These are phyloP conservation scores for Mylabris phalerata DNA, from an alignment of 1,140 invertebrate species.

Conservation along the genomic window DNA sequence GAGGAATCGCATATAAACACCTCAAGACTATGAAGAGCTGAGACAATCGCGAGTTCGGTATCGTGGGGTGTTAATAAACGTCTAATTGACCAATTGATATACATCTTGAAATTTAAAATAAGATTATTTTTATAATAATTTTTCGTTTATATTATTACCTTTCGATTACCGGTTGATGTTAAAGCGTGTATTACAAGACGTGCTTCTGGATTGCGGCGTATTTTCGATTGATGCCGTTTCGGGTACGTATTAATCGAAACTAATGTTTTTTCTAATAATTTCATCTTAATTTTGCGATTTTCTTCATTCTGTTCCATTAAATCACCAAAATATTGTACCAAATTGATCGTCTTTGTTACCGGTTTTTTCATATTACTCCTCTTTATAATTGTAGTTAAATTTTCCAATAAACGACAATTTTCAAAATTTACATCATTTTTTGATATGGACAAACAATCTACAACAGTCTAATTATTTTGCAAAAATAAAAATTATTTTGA, in stretches of 20 bases:
- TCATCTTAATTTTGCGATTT: conserved; percentile 16
- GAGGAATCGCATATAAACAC: conserved; percentile 25
- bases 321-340: conserved; percentile 7
- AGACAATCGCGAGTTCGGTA: background rate
- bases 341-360: conserved; percentile 13
- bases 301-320: conserved; percentile 7
- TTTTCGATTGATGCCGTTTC: conserved; percentile 17
- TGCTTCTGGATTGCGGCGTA: conserved; percentile 26
- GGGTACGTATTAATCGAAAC: conserved; percentile 3
- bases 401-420: conserved; percentile 1
- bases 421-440: conserved; percentile 3
- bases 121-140: no score
- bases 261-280: conserved; percentile 18
- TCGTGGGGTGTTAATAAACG: background rate
- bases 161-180: no score
- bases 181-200: conserved; percentile 27
- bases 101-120: no score
- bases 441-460: conserved; percentile 12
- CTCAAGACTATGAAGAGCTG: conserved; percentile 24
- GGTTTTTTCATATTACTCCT: conserved; percentile 27
- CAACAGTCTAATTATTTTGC: conserved; percentile 1
- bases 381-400: conserved; percentile 21
- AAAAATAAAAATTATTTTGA: conserved; percentile 2
- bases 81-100: no score
- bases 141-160: no score